Conservation (phyloP, 2,888 invertebrate species). For the Caenorhabditis sp. region DNA sequence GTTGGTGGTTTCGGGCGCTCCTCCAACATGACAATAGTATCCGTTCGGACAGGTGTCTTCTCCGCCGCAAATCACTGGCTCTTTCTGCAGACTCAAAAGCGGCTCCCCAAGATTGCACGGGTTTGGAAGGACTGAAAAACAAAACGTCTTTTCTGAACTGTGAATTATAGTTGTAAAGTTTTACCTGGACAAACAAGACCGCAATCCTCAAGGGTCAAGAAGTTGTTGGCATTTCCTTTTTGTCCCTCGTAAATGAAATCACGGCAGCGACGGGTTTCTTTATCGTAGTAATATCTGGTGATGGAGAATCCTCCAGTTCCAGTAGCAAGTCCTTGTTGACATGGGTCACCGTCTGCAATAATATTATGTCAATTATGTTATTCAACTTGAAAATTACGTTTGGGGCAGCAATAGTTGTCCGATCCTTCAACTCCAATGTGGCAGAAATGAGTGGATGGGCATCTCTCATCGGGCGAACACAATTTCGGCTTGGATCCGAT, state of each 20-base stretch:
- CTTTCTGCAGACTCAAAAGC: constrained; percentile 68
- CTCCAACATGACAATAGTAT: constrained; percentile 78
- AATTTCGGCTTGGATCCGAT: constrained; percentile 66
- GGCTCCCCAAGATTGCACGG: constrained; percentile 78
- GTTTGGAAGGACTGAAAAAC: constrained; percentile 70
- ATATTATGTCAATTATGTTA: background rate
- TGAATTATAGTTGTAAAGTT: background rate
- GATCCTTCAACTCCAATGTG: constrained; percentile 73
- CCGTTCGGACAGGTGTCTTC: constrained; percentile 72
- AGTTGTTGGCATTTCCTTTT: constrained; percentile 78
- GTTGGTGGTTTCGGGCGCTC: constrained; percentile 76
- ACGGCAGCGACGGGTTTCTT: constrained; percentile 66
- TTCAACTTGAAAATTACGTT: constrained; percentile 65
- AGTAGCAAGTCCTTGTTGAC: constrained; percentile 66
- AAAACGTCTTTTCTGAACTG: background rate
- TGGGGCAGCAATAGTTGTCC: constrained; percentile 77
- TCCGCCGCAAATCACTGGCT: constrained; percentile 78
- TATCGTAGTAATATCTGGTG: constrained; percentile 74
- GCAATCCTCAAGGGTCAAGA: constrained; percentile 74
- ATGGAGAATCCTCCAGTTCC: constrained; percentile 71
- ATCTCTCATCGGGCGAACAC: constrained; percentile 64
- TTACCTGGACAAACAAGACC: constrained; percentile 76
- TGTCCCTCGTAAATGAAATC: constrained; percentile 71
- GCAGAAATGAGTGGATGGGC: constrained; percentile 78
- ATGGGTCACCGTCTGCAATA: constrained; percentile 75